phyloP scores from a whole-genome alignment of 2,797 vertebrate genomes.

The Ctenopoma kingsleyae region DNA sequence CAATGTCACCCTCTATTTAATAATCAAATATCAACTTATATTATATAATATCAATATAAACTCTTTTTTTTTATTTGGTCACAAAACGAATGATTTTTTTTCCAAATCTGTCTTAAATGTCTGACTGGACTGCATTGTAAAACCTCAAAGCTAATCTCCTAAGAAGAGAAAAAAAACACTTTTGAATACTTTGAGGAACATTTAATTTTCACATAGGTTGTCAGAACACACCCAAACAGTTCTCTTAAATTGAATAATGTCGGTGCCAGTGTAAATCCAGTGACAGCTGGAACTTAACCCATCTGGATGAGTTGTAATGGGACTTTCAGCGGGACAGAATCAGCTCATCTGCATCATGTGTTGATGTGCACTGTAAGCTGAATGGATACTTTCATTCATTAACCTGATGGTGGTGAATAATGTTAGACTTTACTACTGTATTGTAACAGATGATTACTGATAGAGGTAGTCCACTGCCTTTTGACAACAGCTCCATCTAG shows the following conservation, averaged over 20 bases:
- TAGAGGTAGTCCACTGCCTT: not conserved
- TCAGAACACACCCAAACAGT: not conserved
- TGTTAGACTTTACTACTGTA: not conserved
- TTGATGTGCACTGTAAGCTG: constrained; percentile 13
- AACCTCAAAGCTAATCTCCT: not conserved
- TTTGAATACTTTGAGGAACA: no score
- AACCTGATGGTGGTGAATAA: constrained; percentile 13
- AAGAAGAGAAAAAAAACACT: no score
- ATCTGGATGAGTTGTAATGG: no score
- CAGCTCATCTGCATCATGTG: constrained; percentile 21
- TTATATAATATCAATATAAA: no score
- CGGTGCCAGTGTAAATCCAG: constrained; percentile 11
- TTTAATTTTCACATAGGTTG: no score
- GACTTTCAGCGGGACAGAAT: constrained; percentile 21
- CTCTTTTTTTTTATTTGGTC: not conserved
- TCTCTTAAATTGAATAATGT: not conserved
- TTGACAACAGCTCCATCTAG: constrained; percentile 62
- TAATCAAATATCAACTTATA: not conserved
- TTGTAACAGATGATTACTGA: not conserved
- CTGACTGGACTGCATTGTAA: not conserved
- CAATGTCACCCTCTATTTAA: constrained; percentile 23
- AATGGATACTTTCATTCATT: constrained; percentile 29
- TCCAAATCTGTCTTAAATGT: not conserved
- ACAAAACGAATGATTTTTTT: not conserved
- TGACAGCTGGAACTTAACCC: no score